A percentile compares a stretch with the other conserved stretches of the same genome.
These are phyloP conservation scores for Lochmaea capreae DNA, from an alignment of 2,888 invertebrate genomes.

Conservation along the genomic window DNA sequence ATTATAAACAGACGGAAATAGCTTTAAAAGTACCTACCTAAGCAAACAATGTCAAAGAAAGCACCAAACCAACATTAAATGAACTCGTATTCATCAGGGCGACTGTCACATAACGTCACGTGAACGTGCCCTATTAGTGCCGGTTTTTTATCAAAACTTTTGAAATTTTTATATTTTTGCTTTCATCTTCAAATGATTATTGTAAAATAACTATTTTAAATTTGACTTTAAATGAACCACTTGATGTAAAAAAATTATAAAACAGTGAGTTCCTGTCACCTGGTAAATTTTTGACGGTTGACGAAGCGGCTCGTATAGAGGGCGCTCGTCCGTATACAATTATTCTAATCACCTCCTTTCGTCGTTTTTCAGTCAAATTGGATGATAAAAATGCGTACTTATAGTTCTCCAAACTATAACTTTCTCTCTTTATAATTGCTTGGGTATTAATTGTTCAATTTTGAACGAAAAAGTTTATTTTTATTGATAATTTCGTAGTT, in stretches of 20 bases:
- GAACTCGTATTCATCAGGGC: no score
- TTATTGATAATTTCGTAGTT: not conserved
- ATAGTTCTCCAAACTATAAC: conserved; percentile 20
- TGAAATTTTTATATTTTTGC: no score
- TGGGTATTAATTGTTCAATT: not conserved
- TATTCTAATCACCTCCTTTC: conserved; percentile 37
- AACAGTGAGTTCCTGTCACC: conserved; percentile 18
- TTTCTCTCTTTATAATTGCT: conserved; percentile 22
- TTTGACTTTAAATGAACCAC: not conserved
- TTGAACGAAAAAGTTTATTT: not conserved
- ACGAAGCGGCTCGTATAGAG: conserved; percentile 32
- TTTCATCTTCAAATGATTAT: no score
- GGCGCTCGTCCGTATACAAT: conserved; percentile 39
- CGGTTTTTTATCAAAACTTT: no score
- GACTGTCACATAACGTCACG: no score
- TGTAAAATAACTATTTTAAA: no score
- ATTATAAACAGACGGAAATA: no score
- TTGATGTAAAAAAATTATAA: not conserved
- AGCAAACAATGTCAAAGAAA: no score
- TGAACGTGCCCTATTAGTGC: no score
- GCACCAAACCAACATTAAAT: no score
- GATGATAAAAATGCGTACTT: conserved; percentile 19
- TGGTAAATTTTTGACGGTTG: conserved; percentile 27
- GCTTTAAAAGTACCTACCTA: no score
- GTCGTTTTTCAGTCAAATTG: conserved; percentile 10